Conservation (phyloP, 30 jellyfish, hydroid and myxozoan genomes). For the Turritopsis dohrnii region DNA sequence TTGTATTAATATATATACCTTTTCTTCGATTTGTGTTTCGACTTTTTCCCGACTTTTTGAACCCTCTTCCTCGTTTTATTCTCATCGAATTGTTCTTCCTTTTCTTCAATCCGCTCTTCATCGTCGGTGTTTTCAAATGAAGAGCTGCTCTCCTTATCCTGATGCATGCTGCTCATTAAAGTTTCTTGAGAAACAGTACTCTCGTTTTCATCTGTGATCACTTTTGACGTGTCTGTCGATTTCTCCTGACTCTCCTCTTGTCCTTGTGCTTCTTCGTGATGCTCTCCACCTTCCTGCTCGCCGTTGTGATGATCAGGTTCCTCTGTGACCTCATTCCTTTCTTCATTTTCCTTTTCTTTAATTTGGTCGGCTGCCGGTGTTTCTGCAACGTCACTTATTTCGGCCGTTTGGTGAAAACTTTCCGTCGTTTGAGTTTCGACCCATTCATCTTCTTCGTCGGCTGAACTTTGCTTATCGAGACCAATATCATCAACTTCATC, state of each 20-base stretch:
- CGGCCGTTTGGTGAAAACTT: background rate
- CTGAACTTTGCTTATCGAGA: constrained; percentile 14
- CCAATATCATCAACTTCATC: background rate
- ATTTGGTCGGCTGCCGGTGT: background rate
- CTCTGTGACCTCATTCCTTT: background rate
- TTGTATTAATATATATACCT: background rate
- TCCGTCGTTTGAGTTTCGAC: constrained; percentile 2
- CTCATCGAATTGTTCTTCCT: background rate
- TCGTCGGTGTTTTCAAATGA: background rate
- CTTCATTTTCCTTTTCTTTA: constrained; percentile 1
- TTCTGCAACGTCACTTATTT: background rate
- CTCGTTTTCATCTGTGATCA: no score
- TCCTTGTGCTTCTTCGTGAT: constrained; percentile 32
- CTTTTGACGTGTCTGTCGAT: background rate
- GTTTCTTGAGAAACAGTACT: background rate
- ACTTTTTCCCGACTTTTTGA: background rate
- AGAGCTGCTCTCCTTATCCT: background rate
- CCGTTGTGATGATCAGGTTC: constrained; percentile 7
- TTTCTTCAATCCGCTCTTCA: constrained; percentile 18
- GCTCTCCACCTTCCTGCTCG: constrained; percentile 9
- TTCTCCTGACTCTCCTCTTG: constrained; percentile 17
- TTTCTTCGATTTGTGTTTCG: background rate
- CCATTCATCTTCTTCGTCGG: constrained; percentile 23
- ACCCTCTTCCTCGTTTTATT: background rate
- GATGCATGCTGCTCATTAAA: background rate